These are phyloP conservation scores for Scyliorhinus canicula DNA, from an alignment of 2,797 vertebrate genomes.

Conservation along the genomic window DNA sequence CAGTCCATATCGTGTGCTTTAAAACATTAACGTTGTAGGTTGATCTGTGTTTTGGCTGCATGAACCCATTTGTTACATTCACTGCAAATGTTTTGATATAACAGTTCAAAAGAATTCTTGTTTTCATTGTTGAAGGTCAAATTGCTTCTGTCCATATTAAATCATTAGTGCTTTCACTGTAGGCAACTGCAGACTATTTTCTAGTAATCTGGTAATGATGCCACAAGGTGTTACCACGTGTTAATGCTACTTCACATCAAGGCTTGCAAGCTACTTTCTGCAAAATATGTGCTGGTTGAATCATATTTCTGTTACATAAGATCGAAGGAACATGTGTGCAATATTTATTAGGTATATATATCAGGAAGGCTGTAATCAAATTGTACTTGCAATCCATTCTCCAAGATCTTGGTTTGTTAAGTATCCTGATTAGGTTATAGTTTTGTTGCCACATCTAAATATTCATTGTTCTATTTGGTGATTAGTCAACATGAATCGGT, in stretches of 20 bases:
- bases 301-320: background rate
- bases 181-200: background rate
- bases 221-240: background rate
- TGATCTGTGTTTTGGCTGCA: background rate
- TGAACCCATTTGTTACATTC: background rate
- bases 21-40: background rate
- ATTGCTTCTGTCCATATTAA: background rate
- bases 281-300: background rate
- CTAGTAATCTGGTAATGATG: background rate
- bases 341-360: background rate
- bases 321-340: background rate
- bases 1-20: background rate
- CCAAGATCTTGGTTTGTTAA: background rate
- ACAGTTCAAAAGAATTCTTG: background rate
- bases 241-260: background rate
- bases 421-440: background rate
- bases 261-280: background rate
- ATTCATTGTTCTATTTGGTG: background rate
- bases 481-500: background rate
- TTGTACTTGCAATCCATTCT: background rate
- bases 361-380: background rate
- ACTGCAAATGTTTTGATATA: background rate
- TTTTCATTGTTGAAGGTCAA: background rate
- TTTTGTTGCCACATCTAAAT: background rate
- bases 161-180: background rate